These are phyloP conservation scores for Drosophila mojavensis DNA, from an alignment of 1,140 invertebrate genomes.

Conservation along the genomic window DNA sequence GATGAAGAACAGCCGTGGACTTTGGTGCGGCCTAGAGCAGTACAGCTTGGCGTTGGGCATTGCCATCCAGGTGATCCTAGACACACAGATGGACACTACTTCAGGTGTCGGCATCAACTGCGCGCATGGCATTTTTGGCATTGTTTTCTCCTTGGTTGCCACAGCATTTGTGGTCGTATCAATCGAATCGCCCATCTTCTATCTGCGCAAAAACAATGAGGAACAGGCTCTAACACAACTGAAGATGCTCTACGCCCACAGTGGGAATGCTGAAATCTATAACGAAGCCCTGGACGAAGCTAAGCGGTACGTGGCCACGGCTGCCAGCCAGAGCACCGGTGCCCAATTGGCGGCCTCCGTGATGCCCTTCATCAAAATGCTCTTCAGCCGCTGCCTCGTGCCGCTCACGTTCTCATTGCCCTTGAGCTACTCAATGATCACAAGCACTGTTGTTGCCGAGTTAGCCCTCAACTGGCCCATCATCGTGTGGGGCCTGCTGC, in stretches of 20 bases:
- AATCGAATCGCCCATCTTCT: constrained; percentile 64
- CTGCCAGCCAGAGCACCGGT: constrained; percentile 29
- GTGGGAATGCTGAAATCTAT: constrained; percentile 16
- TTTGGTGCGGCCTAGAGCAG: constrained; percentile 42
- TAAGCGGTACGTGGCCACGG: constrained; percentile 56
- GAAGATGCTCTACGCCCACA: constrained; percentile 19
- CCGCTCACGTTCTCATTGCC: constrained; percentile 69
- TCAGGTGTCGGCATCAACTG: constrained; percentile 38
- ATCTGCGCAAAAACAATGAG: constrained; percentile 63
- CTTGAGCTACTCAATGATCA: constrained; percentile 25
- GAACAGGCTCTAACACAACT: constrained; percentile 44
- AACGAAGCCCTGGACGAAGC: constrained; percentile 47
- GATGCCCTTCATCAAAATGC: constrained; percentile 61
- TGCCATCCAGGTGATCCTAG: constrained; percentile 64
- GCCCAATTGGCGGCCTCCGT: constrained; percentile 36
- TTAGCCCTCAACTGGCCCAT: constrained; percentile 37
- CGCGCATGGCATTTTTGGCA: constrained; percentile 67
- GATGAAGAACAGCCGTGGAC: constrained; percentile 31
- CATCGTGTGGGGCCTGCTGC: constrained; percentile 43
- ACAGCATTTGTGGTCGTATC: constrained; percentile 18
- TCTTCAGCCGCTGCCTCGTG: constrained; percentile 65
- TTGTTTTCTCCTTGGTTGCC: constrained; percentile 49
- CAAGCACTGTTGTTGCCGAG: constrained; percentile 9
- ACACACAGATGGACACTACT: constrained; percentile 30
- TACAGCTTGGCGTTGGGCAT: constrained; percentile 49